A percentile compares a stretch with the other conserved stretches of the same genome.
phyloP scores from a whole-genome alignment of 2,113 vertebrate genomes.

The Pteruthius melanotis region DNA sequence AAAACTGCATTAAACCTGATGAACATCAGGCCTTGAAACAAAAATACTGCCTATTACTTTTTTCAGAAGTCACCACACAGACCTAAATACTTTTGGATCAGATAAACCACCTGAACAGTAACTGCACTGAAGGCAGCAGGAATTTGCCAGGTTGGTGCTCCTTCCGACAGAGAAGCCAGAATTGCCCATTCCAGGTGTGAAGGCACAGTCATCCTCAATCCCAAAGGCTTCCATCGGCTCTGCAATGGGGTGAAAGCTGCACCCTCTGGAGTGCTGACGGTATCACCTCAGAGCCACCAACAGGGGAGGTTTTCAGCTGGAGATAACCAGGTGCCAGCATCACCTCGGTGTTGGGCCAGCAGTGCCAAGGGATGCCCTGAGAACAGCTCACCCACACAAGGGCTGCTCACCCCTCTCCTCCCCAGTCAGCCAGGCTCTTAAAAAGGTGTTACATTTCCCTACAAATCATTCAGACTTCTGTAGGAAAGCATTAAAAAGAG shows the following conservation, averaged over 20 bases:
- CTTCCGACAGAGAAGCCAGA: neutral
- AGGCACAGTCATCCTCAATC: neutral
- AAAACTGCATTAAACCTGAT: neutral
- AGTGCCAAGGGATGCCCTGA: neutral
- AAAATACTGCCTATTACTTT: neutral
- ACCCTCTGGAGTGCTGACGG: neutral
- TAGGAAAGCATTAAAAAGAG: neutral
- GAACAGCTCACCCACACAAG: neutral
- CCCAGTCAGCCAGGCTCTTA: neutral
- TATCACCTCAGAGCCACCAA: neutral
- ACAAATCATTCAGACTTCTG: neutral
- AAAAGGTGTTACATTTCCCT: neutral
- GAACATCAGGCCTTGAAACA: neutral
- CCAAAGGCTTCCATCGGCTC: neutral
- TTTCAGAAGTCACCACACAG: neutral
- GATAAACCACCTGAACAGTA: neutral
- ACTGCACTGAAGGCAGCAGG: neutral
- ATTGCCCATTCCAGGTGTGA: neutral
- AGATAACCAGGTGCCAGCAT: neutral
- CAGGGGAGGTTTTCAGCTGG: neutral
- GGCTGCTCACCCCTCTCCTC: neutral
- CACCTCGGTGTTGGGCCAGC: neutral
- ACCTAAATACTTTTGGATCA: neutral
- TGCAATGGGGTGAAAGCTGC: fast-evolving
- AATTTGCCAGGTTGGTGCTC: neutral